These are phyloP conservation scores for Stichopus chloronotus DNA, from an alignment of 35 echinoderm and acorn worm species.

Conservation along the genomic window DNA sequence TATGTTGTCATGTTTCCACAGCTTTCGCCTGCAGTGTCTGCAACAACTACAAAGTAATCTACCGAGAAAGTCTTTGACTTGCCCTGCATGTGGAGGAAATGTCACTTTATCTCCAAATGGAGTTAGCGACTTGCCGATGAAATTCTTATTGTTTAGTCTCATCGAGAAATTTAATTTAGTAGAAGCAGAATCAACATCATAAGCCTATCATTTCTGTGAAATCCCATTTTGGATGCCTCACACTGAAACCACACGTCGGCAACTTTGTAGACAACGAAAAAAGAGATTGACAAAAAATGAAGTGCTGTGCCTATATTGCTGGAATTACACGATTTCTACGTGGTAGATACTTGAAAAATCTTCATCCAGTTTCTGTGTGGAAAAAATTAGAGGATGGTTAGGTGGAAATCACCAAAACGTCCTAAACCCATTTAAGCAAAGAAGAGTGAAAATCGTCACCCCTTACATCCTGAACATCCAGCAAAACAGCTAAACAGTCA, in stretches of 20 bases:
- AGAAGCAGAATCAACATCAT: neutral
- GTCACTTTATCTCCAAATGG: conserved; percentile 13
- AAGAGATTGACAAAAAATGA: too few species aligned
- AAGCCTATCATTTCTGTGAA: neutral
- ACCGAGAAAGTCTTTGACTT: neutral
- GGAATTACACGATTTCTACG: too few species aligned
- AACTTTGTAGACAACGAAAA: too few species aligned
- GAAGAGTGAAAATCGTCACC: too few species aligned
- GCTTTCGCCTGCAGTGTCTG: conserved; percentile 67
- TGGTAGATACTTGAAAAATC: too few species aligned
- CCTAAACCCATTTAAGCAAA: too few species aligned
- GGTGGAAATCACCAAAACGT: too few species aligned
- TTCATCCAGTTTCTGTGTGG: too few species aligned
- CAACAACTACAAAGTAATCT: conserved; percentile 16
- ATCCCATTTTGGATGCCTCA: neutral
- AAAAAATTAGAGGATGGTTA: too few species aligned
- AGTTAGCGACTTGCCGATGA: conserved; percentile 44
- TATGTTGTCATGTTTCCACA: conserved; percentile 66
- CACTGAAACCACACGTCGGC: neutral
- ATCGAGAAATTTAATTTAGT: conserved; percentile 52
- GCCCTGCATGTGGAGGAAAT: conserved; percentile 39
- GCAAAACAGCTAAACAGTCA: too few species aligned
- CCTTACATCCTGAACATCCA: too few species aligned
- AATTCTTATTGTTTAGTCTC: conserved; percentile 55
- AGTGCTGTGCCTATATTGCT: too few species aligned